Evolutionary conservation across 2,113 vertebrate species (phyloP).

Genomic region (Python bivittatus): DNA sequence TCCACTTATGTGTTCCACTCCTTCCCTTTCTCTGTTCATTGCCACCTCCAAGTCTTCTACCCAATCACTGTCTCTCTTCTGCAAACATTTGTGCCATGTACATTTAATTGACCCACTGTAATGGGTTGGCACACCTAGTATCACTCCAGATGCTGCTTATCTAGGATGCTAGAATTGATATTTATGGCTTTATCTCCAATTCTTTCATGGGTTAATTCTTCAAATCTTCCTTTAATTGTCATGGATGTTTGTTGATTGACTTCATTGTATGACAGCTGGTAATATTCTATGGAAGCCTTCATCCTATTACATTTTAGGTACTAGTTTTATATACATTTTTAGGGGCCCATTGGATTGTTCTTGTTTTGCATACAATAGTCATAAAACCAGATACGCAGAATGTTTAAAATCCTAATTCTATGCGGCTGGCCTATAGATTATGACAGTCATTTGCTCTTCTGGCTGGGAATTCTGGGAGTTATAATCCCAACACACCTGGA

Average conservation of each 20-base stretch:
- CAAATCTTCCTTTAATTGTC: not conserved
- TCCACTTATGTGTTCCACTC: not conserved
- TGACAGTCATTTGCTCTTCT: not conserved
- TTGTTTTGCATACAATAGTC: not conserved
- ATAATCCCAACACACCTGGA: not conserved
- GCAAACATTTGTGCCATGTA: not conserved
- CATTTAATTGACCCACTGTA: not conserved
- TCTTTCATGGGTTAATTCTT: not conserved
- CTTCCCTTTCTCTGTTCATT: not conserved
- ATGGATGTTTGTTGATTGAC: not conserved
- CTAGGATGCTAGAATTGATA: not conserved
- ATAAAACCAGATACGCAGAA: not conserved
- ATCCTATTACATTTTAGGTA: not conserved
- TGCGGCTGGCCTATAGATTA: slow-evolving; percentile 54
- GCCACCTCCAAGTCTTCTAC: not conserved
- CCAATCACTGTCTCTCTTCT: not conserved
- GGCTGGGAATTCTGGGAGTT: not conserved
- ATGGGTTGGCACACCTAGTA: not conserved
- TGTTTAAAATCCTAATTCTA: not conserved
- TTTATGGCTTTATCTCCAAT: not conserved
- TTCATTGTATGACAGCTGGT: not conserved
- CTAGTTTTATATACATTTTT: not conserved
- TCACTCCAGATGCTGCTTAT: not conserved
- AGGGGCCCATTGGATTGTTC: not conserved
- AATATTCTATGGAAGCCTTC: not conserved